phyloP scores from a whole-genome alignment of 2,797 vertebrate species.

The Eulemur albifrons region DNA sequence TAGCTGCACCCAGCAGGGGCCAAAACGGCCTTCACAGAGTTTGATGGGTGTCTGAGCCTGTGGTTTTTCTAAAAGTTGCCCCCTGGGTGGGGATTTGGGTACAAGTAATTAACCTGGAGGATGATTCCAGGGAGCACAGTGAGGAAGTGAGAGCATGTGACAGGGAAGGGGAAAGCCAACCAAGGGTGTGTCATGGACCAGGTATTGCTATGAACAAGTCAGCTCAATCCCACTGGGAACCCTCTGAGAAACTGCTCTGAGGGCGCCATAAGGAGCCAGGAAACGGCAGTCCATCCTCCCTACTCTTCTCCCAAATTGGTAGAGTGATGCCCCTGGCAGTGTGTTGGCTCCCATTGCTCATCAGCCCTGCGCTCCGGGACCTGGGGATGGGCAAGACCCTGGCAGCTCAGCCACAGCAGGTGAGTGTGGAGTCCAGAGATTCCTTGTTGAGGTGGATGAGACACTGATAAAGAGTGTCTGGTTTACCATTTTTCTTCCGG shows the following conservation, averaged over 20 bases:
- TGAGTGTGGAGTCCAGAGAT: neutral
- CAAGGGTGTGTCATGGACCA: neutral
- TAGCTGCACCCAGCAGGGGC: too few species aligned
- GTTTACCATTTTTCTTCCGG: neutral
- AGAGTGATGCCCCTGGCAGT: neutral
- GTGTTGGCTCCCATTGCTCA: neutral
- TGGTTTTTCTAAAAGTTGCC: neutral
- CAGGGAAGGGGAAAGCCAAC: neutral
- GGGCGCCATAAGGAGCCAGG: neutral
- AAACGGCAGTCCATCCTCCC: too few species aligned
- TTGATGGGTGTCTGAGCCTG: neutral
- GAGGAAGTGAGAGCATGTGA: neutral
- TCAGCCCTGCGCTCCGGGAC: neutral
- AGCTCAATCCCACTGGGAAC: neutral
- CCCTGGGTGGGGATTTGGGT: neutral
- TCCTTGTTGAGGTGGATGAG: neutral
- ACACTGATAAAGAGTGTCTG: neutral
- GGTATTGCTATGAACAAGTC: rapidly evolving
- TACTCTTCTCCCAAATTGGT: neutral
- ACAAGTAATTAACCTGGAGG: neutral
- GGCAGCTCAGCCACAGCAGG: rapidly evolving
- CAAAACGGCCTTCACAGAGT: neutral
- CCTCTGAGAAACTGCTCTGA: neutral
- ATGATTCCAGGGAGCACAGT: neutral
- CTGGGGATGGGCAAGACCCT: neutral